A percentile compares a stretch with the other conserved stretches of the same genome.
phyloP scores from a whole-genome alignment of 1,140 invertebrate genomes.

The Drosophila kepulauana region DNA sequence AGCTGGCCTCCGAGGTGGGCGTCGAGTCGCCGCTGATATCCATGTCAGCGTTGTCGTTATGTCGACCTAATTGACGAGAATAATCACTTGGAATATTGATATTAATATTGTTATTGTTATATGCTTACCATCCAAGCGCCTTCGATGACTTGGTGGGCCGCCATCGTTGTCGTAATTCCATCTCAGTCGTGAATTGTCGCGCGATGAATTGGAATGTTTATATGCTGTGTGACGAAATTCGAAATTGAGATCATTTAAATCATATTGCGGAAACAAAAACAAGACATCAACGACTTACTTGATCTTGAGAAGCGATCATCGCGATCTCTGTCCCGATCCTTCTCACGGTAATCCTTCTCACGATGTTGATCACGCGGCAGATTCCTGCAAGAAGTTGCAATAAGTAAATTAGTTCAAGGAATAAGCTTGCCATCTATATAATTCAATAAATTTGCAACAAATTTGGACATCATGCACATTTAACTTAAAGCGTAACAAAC shows the following conservation, averaged over 20 bases:
- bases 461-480: too few species aligned
- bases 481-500: too few species aligned
- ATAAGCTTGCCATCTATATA: too few species aligned
- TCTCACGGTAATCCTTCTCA: constrained; percentile 85
- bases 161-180: constrained; percentile 84
- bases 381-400: constrained; percentile 66
- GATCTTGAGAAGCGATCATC: constrained; percentile 85
- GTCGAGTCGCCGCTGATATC: constrained; percentile 94
- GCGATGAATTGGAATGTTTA: constrained; percentile 91
- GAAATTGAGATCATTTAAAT: not conserved
- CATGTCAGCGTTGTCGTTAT: constrained; percentile 89
- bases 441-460: too few species aligned
- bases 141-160: constrained; percentile 80
- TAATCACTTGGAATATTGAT: not conserved
- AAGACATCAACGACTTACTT: constrained; percentile 53
- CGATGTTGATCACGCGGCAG: constrained; percentile 86
- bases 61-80: constrained; percentile 55
- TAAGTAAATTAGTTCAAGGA: too few species aligned
- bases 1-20: constrained; percentile 90
- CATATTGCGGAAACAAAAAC: not conserved
- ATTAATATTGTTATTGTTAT: not conserved
- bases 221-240: constrained; percentile 85
- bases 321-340: constrained; percentile 85
- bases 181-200: constrained; percentile 86
- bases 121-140: constrained; percentile 79